phyloP scores from a whole-genome alignment of 1,140 invertebrate genomes.

The Bradysia coprophila region DNA sequence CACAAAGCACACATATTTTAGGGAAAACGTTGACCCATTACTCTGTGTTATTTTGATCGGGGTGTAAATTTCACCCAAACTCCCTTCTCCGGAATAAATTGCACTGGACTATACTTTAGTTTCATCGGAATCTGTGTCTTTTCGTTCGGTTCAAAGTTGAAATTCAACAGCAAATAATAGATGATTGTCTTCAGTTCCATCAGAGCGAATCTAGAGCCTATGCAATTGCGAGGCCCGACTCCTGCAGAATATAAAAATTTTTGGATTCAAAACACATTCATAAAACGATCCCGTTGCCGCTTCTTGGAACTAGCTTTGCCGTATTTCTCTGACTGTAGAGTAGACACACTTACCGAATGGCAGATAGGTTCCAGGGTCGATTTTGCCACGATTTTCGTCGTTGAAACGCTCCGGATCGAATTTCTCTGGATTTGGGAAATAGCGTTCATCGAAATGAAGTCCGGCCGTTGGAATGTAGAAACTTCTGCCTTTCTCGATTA shows the following conservation, averaged over 20 bases:
- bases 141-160: constrained; percentile 7
- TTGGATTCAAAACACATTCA: no score
- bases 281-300: no score
- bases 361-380: constrained; percentile 14
- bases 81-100: neutral
- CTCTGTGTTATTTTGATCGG: no score
- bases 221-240: no score
- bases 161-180: constrained; percentile 12
- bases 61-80: no score
- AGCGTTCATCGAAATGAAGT: constrained; percentile 21
- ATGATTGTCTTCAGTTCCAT: constrained; percentile 21
- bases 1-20: no score
- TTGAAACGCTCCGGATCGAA: no score
- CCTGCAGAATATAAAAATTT: no score
- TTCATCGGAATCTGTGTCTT: constrained; percentile 6
- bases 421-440: constrained; percentile 31
- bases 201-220: constrained; percentile 28
- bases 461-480: constrained; percentile 21
- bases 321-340: no score
- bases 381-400: constrained; percentile 6
- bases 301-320: no score
- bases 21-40: no score
- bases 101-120: constrained; percentile 4
- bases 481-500: constrained; percentile 10
- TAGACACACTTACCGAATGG: constrained; percentile 27